Base-by-base conservation (phyloP, 2,797 vertebrate genomes). In the Mormyrus proboscirostris region DNA sequence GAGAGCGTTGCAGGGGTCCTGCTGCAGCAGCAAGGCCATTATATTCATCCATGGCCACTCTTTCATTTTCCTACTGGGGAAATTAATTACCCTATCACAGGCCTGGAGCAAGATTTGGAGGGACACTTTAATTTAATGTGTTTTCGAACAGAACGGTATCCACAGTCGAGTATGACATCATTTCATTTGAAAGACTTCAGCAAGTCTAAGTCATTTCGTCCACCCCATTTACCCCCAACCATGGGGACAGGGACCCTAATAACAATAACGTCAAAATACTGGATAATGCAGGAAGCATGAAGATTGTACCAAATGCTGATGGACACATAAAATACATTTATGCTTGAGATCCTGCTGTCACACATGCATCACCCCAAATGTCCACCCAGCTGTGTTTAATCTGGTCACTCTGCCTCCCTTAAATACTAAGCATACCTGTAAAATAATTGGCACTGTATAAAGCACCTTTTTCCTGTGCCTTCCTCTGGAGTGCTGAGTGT, bases 111-210 rank as follows among this genome's bases (percentile, higher is more conserved):
- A 85, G 83, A 85, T 85, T 85, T 51, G n/a, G 22, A 29, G 83
- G 22, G 49, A 51, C 83, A 85, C 41, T 85, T 85, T 85, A 51
- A 85, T 53, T 85, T 12, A 85, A 85, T 85, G 83, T 85, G 49
- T 85, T 85, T 85, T 85, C 49, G 1, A 85, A 85, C n/a, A 53
- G 83, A 51, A 50, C 44, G 3, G 83, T 50, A 50, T 22, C 41
- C 19, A 82, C 5, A 82, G 76, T 22, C 41, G n/a, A 82, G 38
- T 22, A 47, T n/a, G 8, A 22, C 76, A n/a, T 47, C 19, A 47
- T 19, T 47, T 9, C 8, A 2, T 22, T 22, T 47, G 41, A 82
- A 82, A 82, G 38, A 47, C 19, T 82, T 44, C 8, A 47, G 76
- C 19, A 47, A 47, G 38, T 47, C 76, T 62, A 62, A 62, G 59